A percentile compares a stretch with the other conserved stretches of the same genome.
phyloP scores from a whole-genome alignment of 2,888 invertebrate genomes.

The Nezara viridula region DNA sequence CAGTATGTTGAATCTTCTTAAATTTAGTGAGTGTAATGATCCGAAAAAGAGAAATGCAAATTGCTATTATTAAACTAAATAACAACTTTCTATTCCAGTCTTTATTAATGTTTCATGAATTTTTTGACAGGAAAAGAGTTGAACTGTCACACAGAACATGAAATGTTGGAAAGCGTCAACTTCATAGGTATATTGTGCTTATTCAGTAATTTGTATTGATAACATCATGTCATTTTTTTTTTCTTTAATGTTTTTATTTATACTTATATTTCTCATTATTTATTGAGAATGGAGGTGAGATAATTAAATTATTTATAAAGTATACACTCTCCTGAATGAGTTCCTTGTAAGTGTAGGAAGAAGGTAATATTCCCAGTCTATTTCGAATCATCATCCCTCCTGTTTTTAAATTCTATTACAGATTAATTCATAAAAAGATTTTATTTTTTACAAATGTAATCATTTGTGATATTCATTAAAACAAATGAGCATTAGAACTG shows the following conservation, averaged over 20 bases:
- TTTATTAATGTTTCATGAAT: constrained; percentile 37
- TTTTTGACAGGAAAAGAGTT: constrained; percentile 42
- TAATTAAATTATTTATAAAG: too few relatives aligned
- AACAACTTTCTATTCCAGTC: background rate
- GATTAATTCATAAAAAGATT: too few relatives aligned
- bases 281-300: too few relatives aligned
- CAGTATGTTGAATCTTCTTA: background rate
- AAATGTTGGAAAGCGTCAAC: constrained; percentile 43
- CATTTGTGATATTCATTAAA: too few relatives aligned
- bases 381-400: too few relatives aligned
- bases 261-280: background rate
- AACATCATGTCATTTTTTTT: too few relatives aligned
- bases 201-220: background rate
- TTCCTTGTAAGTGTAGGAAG: too few relatives aligned
- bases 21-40: background rate
- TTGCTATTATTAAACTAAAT: background rate
- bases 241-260: background rate
- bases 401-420: too few relatives aligned
- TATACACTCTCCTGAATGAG: too few relatives aligned
- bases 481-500: too few relatives aligned
- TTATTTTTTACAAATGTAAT: too few relatives aligned
- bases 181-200: constrained; percentile 43
- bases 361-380: too few relatives aligned
- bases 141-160: constrained; percentile 12
- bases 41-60: background rate